Percentiles rank a stretch among this genome's conserved stretches.
These are phyloP conservation scores for Dermatemys mawii DNA, from an alignment of 2,113 vertebrate species.

Conservation along the genomic window DNA sequence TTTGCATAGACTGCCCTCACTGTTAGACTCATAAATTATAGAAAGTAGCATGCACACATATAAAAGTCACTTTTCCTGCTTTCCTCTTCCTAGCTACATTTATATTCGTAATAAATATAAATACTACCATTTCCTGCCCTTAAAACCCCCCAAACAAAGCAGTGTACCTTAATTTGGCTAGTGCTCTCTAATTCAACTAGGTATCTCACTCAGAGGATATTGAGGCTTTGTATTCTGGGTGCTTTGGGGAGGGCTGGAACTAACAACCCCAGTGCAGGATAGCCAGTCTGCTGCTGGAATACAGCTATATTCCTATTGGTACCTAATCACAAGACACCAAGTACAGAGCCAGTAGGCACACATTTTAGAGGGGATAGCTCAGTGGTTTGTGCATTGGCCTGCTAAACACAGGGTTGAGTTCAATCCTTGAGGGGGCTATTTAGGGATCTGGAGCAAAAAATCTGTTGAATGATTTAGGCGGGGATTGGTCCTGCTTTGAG, in stretches of 20 bases:
- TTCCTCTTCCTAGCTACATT: not conserved
- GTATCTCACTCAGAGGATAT: rapidly evolving
- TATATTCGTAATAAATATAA: too few species aligned
- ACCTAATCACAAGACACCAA: rapidly evolving
- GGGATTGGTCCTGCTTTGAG: too few species aligned
- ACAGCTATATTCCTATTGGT: rapidly evolving
- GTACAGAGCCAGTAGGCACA: rapidly evolving
- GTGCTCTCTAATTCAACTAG: too few species aligned
- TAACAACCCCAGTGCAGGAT: not conserved
- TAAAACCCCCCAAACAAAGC: too few species aligned
- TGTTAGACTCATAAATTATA: not conserved
- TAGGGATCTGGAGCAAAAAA: too few species aligned
- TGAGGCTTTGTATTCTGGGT: not conserved
- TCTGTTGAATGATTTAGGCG: too few species aligned
- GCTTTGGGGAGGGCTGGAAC: not conserved
- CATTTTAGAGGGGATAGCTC: too few species aligned
- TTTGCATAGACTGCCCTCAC: not conserved
- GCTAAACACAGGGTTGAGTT: too few species aligned
- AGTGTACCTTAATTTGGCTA: not conserved
- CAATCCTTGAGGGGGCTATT: too few species aligned
- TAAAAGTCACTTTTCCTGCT: not conserved
- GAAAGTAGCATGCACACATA: not conserved
- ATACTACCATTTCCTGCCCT: too few species aligned
- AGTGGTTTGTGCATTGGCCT: too few species aligned
- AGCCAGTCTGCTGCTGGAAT: not conserved